Evolutionary conservation across 2,888 invertebrate species (phyloP), one percentile per base, ranked within the genome.

Genomic region (Sussaba pulchella): DNA sequence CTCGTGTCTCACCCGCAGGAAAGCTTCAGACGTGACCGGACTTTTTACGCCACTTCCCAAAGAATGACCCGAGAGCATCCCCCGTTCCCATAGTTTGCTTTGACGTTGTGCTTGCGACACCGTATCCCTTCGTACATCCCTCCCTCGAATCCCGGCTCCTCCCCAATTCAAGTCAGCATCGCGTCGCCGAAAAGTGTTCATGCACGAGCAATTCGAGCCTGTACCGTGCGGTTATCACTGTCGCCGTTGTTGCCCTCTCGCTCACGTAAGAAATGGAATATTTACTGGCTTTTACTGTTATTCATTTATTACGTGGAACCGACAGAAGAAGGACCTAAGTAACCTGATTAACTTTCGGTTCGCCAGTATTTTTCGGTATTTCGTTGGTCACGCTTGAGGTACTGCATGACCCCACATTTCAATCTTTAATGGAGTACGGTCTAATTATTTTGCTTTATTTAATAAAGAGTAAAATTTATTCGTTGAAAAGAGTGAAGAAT

Each of bases 11-110:
- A 82, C 82, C 82, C 85, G 83, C 59, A 74, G 85, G 61, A 87
- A 89, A 82, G 74, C 82, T 8, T 54, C 78, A 85, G 63, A 90
- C 91, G 91, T 91, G 91, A 91, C 90, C 82, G 86, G 90, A 90
- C 89, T 91, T 85, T 80, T 85, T 86, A 87, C 85, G 82, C 85
- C 82, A 83, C 85, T 85, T 85, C 79, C 86, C 83, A 85, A 88
- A 89, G 88, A 90, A 88, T 88, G 86, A 87, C 88, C 88, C 88
- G 81, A 85, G 84, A 85, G 85, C 86, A 86, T 87, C 85, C 85
- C 81, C 4, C 31, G 31, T 31, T 81, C 83, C 84, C 82, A 78
- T 81, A 77, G 85, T 85, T 86, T 83, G 84, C 89, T 89, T 89
- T 89, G 88, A 89, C 87, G 84, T 86, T 84, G 82, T 84, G 79